These are phyloP conservation scores for Listronotus bonariensis DNA, from an alignment of 1,140 invertebrate genomes.

Conservation along the genomic window DNA sequence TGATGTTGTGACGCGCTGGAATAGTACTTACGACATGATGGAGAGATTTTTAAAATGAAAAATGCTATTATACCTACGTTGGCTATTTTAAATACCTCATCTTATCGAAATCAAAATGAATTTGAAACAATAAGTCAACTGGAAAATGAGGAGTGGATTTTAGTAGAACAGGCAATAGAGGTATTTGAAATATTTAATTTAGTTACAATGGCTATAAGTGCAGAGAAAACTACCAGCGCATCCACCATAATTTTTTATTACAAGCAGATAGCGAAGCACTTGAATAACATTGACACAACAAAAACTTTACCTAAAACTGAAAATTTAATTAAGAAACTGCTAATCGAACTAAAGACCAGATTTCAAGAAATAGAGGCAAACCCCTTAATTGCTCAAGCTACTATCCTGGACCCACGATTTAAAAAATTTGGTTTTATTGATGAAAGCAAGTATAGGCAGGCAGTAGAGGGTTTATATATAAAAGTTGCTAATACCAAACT, in stretches of 20 bases:
- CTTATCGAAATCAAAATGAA: neutral
- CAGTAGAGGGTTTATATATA: conserved; percentile 26
- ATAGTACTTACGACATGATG: conserved; percentile 49
- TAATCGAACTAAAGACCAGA: neutral
- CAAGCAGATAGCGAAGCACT: conserved; percentile 26
- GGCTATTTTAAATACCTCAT: conserved; percentile 31
- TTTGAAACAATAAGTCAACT: conserved; percentile 7
- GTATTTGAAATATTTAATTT: conserved; percentile 7
- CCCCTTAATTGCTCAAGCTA: conserved; percentile 31
- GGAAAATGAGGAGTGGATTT: conserved; percentile 16
- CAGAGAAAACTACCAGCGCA: conserved; percentile 40
- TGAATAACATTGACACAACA: conserved; percentile 32
- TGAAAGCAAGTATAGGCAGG: too few species aligned
- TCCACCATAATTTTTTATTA: conserved; percentile 41
- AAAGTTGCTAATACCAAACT: conserved; percentile 28
- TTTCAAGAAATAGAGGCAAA: conserved; percentile 11
- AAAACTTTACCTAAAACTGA: conserved; percentile 36
- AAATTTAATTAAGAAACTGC: conserved; percentile 20
- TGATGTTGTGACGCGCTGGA: conserved; percentile 49
- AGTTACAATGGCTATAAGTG: conserved; percentile 43
- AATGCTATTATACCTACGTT: conserved; percentile 42
- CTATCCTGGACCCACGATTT: conserved; percentile 35
- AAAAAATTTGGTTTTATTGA: conserved; percentile 41
- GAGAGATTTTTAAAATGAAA: conserved; percentile 40
- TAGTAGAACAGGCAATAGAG: conserved; percentile 26